Evolutionary conservation across 1,140 invertebrate species (phyloP), one percentile per base, ranked within the genome.

Genomic region (Odontomachus brunneus): DNA sequence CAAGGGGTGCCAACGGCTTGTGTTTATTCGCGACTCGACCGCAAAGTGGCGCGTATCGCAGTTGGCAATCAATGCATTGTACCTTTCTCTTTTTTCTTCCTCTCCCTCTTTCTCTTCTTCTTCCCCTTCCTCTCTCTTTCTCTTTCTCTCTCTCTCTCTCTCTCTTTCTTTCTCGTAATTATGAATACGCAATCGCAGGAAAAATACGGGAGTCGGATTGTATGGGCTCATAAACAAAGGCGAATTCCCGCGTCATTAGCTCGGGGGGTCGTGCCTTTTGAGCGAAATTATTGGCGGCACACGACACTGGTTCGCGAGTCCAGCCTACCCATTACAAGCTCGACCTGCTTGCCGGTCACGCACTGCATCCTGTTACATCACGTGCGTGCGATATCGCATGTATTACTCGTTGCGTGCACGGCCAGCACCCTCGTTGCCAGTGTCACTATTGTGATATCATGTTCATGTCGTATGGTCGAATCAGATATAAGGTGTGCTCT

Each of bases 311-410:
- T 88, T 88, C 29, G 62, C 73, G 24, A 38, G 57, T 60, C 38
- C 63, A 44, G 38, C 44, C 75, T 71, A 55, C 65, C 38, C 78
- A 57, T 82, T 83, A 85, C 78, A 75, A 80, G 75, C 57, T 38
- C 66, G 59, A 51, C 48, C 69, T 60, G 75, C 55, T 85, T 63
- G 72, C 76, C 53, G 80, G 85, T 89, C 88, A 89, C 85, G 85
- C 80, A 82, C 69, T 29, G 83, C 75, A 83, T 85, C 66, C 80
- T 59, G 60, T 72, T 82, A 73, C 71, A 83, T 87, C 84, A 60
- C 66, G 60, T 60, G 88, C 66, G 85, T 89, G 80, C 57, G 29
- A 33, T 53, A 57, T 73, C 63, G 78, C 84, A 63, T 85, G 78
- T 76, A 72, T 53, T 53, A 33, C 51, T 74, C 48, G 66, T 87